phyloP scores from a whole-genome alignment of 2,797 vertebrate genomes.

The Macrochelys suwanniensis region DNA sequence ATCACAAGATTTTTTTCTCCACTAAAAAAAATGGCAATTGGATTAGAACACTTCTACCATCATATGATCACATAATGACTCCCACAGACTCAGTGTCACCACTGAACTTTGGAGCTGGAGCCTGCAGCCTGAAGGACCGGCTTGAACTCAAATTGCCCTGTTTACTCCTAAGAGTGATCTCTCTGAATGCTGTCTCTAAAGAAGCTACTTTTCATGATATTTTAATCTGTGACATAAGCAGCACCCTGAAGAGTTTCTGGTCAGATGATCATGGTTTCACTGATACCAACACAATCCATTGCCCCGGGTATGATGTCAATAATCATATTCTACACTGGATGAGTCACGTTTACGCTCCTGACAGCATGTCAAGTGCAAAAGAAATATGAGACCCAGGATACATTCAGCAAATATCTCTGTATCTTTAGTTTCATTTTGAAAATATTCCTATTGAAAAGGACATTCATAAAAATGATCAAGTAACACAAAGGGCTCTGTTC shows the following conservation, averaged over 20 bases:
- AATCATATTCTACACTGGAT: slow-evolving; percentile 1
- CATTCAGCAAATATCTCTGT: slow-evolving; percentile 32
- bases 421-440: slow-evolving; percentile 51
- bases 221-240: slow-evolving; percentile 29
- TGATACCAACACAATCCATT: neutral
- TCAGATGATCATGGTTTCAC: slow-evolving; percentile 16
- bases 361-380: slow-evolving; percentile 49
- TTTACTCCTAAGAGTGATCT: neutral
- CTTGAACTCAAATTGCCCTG: neutral
- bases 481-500: neutral
- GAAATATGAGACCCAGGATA: slow-evolving; percentile 39
- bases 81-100: neutral
- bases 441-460: slow-evolving; percentile 50
- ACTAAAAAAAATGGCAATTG: neutral
- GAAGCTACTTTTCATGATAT: slow-evolving; percentile 3
- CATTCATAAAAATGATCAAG: slow-evolving; percentile 51
- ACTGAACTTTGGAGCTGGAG: neutral
- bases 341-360: slow-evolving; percentile 32
- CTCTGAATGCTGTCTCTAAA: neutral
- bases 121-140: neutral
- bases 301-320: neutral
- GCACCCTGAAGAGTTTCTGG: neutral
- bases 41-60: neutral
- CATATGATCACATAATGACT: neutral
- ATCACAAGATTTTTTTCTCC: neutral